These are phyloP conservation scores for Beroe forskalii DNA, from an alignment of 37 sponge, comb jelly and placozoan genomes.

Conservation along the genomic window DNA sequence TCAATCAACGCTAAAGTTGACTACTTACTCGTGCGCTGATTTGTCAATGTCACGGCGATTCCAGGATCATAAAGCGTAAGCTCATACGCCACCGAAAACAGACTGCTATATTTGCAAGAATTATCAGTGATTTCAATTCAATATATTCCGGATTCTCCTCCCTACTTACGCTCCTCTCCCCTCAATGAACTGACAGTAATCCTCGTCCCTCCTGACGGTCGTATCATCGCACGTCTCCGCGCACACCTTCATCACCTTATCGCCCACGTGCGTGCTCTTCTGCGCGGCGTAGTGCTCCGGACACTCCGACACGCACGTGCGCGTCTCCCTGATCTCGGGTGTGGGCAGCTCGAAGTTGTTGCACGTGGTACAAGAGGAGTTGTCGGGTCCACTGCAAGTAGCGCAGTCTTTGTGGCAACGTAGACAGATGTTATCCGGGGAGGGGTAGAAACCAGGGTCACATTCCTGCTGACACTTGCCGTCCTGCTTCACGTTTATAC, in stretches of 20 bases:
- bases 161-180: background rate
- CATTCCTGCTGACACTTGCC: background rate
- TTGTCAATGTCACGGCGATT: too few species aligned
- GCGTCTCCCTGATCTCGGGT: background rate
- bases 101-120: too few species aligned
- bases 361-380: background rate
- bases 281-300: background rate
- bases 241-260: background rate
- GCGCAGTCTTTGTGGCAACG: background rate
- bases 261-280: background rate
- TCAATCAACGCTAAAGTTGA: too few species aligned
- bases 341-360: slow-evolving; percentile 13
- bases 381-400: background rate
- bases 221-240: too few species aligned
- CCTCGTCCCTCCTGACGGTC: background rate
- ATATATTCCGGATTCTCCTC: too few species aligned
- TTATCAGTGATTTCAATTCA: too few species aligned
- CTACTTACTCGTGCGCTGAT: too few species aligned
- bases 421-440: slow-evolving; percentile 4
- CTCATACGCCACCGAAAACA: too few species aligned
- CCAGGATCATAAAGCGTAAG: too few species aligned
- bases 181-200: background rate
- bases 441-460: slow-evolving; percentile 2
- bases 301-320: slow-evolving; percentile 2
- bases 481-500: background rate